Evolutionary conservation across 2,888 invertebrate species (phyloP), one percentile per base, ranked within the genome.

Genomic region (Cephonodes hylas): DNA sequence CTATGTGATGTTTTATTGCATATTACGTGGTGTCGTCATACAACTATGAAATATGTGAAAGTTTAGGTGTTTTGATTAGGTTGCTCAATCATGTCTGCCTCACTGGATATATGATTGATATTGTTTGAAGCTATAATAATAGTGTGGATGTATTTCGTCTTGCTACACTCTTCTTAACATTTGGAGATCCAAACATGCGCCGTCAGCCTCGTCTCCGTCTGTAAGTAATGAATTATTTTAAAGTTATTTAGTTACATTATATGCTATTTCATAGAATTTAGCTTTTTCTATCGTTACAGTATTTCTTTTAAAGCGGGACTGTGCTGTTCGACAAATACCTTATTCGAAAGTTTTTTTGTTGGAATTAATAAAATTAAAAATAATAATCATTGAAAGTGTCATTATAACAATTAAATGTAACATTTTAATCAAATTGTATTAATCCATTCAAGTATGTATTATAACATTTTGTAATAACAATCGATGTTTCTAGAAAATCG

Each of bases 401-500:
- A 38, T 38, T 38, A 2, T n/a, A 38, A 38, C 10, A 38, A n/a
- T 38, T 4, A 4, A 38, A 10, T 5, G n/a, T 38, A n/a, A n/a
- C 3, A 38, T 38, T 10, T 38, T 8, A 38, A 31, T 15, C 10
- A 8, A 53, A 15, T 18, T 25, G 18, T 10, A 31, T 31, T 31
- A 53, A 31, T 53, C 15, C 18, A 18, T 18, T 8, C 1, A 53
- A 2, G n/a, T n/a, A n/a, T n/a, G n/a, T n/a, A n/a, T n/a, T n/a
- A 18, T 34, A 18, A 31, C 13, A 18, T 58, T 18, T 20, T 13
- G 63, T 62, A 66, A 72, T 66, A 76, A 72, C 69, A 74, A 74
- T 65, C 63, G 63, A 59, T 64, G 61, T 46, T 80, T 73, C 77
- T 77, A 78, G 77, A 83, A 83, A 83, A 79, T 76, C 69, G 70